Evolutionary conservation across 2,888 invertebrate species (phyloP), one percentile per base, ranked within the genome.

Genomic region (Andricus curvator): DNA sequence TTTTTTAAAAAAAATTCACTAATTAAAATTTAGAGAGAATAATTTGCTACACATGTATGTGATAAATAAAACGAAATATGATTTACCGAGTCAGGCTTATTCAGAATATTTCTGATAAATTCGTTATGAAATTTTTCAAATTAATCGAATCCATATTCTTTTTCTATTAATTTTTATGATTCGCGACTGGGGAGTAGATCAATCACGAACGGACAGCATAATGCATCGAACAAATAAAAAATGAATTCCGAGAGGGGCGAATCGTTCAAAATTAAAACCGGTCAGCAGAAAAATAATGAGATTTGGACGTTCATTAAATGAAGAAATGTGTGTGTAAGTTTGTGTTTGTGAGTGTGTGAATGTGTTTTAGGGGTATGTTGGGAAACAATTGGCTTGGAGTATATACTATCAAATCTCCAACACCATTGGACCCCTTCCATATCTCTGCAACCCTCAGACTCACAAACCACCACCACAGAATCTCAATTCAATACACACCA

Each of bases 211-310:
- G 82, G 80, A 85, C 85, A 88, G 85, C 87, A 87, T 88, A 84
- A 83, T 88, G 88, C 87, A 90, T 88, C 88, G 90, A 88, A 88
- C 88, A 84, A 82, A 81, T 84, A 87, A 87, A 86, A 86, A 87
- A 86, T 84, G 84, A 82, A 84, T 81, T 81, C 56, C 82, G 81
- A 80, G 80, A 81, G 79, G 84, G 83, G 87, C 88, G 88, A 89
- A 88, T 88, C 87, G 88, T 88, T 89, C 86, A 86, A 90, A 91
- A 92, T 91, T 90, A 92, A 92, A 92, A 90, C 89, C 87, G 88
- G 84, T 88, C 87, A 88, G 89, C 88, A 90, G 90, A 91, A 91
- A 91, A 91, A 91, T 91, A 92, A 92, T 92, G 91, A 91, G 91
- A 91, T 91, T 91, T 90, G 88, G 89, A 87, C 89, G 89, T 91